Evolutionary conservation across 2,888 invertebrate genomes (phyloP).

Genomic region (Chirona hameri): DNA sequence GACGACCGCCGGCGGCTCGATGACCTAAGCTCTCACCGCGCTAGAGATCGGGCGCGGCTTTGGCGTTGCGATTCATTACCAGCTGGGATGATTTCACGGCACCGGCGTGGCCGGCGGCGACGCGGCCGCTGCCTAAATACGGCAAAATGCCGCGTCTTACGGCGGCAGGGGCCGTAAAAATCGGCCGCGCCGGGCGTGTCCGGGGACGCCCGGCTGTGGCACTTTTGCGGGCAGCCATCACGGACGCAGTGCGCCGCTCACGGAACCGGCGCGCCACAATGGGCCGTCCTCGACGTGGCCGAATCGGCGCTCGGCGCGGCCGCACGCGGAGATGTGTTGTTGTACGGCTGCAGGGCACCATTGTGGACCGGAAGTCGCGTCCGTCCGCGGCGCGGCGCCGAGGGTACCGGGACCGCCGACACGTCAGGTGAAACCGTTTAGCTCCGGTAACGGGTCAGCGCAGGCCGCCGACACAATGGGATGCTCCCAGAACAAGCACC

Average conservation of each 20-base stretch:
- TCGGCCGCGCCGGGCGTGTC: not conserved
- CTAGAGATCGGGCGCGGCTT: not conserved
- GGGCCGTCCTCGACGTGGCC: not conserved
- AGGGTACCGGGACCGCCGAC: not conserved
- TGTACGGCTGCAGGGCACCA: not conserved
- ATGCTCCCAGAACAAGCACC: not conserved
- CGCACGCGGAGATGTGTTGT: not conserved
- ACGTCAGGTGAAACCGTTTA: not conserved
- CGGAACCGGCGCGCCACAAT: too few relatives aligned
- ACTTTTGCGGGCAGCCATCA: not conserved
- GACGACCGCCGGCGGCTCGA: not conserved
- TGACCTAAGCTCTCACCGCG: not conserved
- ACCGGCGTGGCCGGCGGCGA: not conserved
- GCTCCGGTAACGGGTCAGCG: not conserved
- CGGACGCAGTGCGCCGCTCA: not conserved
- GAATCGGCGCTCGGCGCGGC: not conserved
- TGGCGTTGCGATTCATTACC: not conserved
- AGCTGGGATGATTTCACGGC: not conserved
- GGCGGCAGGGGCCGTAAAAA: not conserved
- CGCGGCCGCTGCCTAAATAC: not conserved
- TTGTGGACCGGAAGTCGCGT: not conserved
- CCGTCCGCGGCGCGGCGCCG: not conserved
- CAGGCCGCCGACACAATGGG: not conserved
- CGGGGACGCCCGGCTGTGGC: not conserved
- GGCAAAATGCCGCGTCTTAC: not conserved